Evolutionary conservation across 2,888 invertebrate species (phyloP), one percentile per base, ranked within the genome.

Genomic region (Andrena haemorrhoa): DNA sequence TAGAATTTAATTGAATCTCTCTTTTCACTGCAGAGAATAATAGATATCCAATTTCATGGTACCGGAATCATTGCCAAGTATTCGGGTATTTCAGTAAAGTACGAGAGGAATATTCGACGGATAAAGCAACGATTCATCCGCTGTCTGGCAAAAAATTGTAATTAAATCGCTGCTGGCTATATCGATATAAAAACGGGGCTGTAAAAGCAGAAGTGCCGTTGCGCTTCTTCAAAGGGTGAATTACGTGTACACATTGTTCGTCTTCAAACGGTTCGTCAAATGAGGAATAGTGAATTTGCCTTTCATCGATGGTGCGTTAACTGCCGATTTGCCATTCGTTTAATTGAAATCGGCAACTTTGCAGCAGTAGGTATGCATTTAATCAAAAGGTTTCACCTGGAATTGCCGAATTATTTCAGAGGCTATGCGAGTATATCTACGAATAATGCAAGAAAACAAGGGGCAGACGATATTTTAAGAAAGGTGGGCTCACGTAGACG

Each of bases 81-180:
- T 61, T 68, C 49, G 8, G 49, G n/a, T 60, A 26, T 47, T 26
- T 41, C 47, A n/a, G 7, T 2, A 49, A 49, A 68, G 33, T 26
- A 60, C 35, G 35, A 23, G 12, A 4, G 23, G 47, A 66, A 47
- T 66, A 74, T 66, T 49, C 65, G 12, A 1, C 5, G 49, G 26
- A 70, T 29, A 51, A 75, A 49, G n/a, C 49, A n/a, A 60, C 33
- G n/a, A 68, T 61, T 75, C 49, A 51, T 75, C 23, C 29, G 0
- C 10, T 51, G 61, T 49, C 26, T 16, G 41, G 12, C 41, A 41
- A 70, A 75, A 69, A 70, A 41, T 16, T 53, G 69, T 75, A 70
- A 75, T 69, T 61, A 75, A 75, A 70, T 51, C 70, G 69, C 51
- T 16, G 35, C 58, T 6, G 61, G 58, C 58, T 66, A 75, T 75